A percentile compares a stretch with the other conserved stretches of the same genome.
phyloP scores from a whole-genome alignment of 2,113 vertebrate species.

The Engystomops pustulosus region DNA sequence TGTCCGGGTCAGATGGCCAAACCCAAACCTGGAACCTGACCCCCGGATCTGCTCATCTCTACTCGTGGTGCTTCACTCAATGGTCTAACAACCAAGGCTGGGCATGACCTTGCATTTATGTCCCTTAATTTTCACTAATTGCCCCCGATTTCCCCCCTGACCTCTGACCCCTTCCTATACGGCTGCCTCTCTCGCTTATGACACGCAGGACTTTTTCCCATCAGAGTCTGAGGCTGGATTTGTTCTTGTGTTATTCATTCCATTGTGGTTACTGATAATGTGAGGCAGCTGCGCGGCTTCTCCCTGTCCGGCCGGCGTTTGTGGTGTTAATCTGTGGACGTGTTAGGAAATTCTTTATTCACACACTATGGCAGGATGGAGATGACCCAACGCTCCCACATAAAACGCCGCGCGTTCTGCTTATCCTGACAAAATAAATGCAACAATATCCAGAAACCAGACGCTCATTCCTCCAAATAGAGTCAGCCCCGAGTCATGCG shows the following conservation, averaged over 20 bases:
- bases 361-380: slow-evolving; percentile 49
- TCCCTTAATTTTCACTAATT: no score
- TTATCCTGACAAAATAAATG: slow-evolving; percentile 39
- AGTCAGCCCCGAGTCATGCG: not conserved
- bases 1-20: no score
- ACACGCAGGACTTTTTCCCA: slow-evolving; percentile 7
- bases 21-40: no score
- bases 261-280: slow-evolving; percentile 45
- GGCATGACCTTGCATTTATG: no score
- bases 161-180: no score
- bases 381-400: slow-evolving; percentile 44
- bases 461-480: slow-evolving; percentile 15
- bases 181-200: slow-evolving; percentile 1
- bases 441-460: slow-evolving; percentile 32
- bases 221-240: slow-evolving; percentile 11
- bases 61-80: no score
- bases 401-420: slow-evolving; percentile 16
- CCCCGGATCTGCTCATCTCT: no score
- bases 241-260: slow-evolving; percentile 47
- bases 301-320: slow-evolving; percentile 30
- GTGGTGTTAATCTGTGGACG: slow-evolving; percentile 55
- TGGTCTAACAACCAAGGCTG: no score
- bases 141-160: no score
- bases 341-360: slow-evolving; percentile 54
- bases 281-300: slow-evolving; percentile 31